Evolutionary conservation across 2,113 vertebrate genomes (phyloP).

Genomic region (Petrocephalus zakoni): DNA sequence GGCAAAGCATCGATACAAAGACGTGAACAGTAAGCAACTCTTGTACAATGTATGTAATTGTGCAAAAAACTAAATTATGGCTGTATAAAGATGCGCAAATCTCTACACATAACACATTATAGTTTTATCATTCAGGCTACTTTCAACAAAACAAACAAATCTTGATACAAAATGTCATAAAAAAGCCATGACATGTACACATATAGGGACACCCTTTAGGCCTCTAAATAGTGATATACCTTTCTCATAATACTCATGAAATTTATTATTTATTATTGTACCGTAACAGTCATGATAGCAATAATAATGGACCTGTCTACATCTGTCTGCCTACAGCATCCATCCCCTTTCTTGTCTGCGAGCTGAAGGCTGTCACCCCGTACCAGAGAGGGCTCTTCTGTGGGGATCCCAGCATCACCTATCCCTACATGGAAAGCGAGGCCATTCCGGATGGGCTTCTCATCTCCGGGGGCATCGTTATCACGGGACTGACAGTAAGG

Average conservation of each 20-base stretch:
- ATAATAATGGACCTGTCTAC: neutral
- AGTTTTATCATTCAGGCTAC: neutral
- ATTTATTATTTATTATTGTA: neutral
- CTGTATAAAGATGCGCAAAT: neutral
- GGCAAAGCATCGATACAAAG: neutral
- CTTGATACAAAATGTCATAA: neutral
- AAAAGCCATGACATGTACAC: neutral
- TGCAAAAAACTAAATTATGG: too few species aligned
- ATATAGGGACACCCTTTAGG: neutral
- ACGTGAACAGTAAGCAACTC: neutral
- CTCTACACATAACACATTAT: neutral
- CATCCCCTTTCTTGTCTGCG: conserved; percentile 67
- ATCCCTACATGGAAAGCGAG: conserved; percentile 50
- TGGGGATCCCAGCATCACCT: conserved; percentile 63
- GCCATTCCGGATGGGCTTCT: conserved; percentile 59
- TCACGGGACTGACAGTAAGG: conserved; percentile 60
- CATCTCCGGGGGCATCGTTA: conserved; percentile 60
- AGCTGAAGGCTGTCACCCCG: conserved; percentile 59
- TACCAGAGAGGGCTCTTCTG: conserved; percentile 69
- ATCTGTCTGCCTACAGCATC: conserved; percentile 50
- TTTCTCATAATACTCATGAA: neutral
- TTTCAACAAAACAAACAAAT: neutral
- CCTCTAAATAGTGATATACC: neutral
- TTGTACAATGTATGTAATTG: too few species aligned
- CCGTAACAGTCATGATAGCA: neutral